These are phyloP conservation scores for Anneissia japonica DNA, from an alignment of 35 echinoderm and acorn worm genomes.

Conservation along the genomic window DNA sequence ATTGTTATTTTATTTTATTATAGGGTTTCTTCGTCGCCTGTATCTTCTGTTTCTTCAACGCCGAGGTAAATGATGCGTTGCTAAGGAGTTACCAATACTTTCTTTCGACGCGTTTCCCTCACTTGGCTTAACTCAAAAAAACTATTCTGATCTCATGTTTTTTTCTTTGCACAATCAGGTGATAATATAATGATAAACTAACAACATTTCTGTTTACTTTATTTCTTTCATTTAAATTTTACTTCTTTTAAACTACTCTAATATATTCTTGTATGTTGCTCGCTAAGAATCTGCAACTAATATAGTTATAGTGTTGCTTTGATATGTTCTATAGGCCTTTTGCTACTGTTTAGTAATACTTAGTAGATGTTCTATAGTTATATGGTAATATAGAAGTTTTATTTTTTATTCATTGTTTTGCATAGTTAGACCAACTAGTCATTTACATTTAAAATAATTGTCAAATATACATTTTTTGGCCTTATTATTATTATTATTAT, in stretches of 20 bases:
- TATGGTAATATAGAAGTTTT: too few species aligned
- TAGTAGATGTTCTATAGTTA: too few species aligned
- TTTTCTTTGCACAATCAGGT: neutral
- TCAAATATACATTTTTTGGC: too few species aligned
- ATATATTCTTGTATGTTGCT: too few species aligned
- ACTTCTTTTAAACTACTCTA: neutral
- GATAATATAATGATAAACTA: neutral
- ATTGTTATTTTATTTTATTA: slow-evolving; percentile 23
- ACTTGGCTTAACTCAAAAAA: slow-evolving; percentile 12
- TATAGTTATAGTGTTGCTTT: too few species aligned
- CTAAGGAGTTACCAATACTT: slow-evolving; percentile 80
- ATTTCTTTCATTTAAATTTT: neutral
- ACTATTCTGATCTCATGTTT: neutral
- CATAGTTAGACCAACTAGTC: too few species aligned
- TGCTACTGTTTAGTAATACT: too few species aligned
- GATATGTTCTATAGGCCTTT: too few species aligned
- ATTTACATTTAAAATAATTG: too few species aligned
- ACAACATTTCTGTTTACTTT: neutral
- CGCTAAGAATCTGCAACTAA: too few species aligned
- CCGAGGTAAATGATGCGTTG: slow-evolving; percentile 95
- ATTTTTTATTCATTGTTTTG: too few species aligned
- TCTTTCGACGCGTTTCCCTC: slow-evolving; percentile 73
- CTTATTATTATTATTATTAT: too few species aligned
- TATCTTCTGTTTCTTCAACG: slow-evolving; percentile 99
- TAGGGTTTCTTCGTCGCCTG: slow-evolving; percentile 98